Conservation (phyloP, 35 echinoderm and acorn worm species). For the Heliocidaris tuberculata region DNA sequence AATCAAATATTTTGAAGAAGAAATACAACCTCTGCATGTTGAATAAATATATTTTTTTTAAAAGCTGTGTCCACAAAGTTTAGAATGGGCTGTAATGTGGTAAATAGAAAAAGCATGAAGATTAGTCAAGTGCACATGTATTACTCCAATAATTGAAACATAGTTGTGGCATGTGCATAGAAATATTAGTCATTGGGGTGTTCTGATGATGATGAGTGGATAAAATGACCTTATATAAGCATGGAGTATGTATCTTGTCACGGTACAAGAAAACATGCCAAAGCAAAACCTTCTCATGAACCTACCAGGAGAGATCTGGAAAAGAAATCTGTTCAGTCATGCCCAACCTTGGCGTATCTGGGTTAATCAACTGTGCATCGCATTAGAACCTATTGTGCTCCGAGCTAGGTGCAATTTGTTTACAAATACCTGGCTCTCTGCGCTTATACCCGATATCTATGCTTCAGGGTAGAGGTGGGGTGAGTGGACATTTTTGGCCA, state of each 20-base stretch:
- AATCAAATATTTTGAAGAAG: too few species aligned
- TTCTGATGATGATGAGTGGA: neutral
- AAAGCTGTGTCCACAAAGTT: neutral
- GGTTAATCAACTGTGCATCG: neutral
- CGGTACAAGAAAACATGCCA: too few species aligned
- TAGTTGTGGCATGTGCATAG: too few species aligned
- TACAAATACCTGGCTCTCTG: neutral
- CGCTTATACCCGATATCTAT: neutral
- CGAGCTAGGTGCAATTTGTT: neutral
- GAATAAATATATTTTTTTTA: too few species aligned
- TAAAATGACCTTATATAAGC: conserved; percentile 11
- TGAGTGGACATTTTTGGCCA: neutral
- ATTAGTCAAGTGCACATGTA: neutral
- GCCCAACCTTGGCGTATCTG: neutral
- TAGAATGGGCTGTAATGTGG: neutral
- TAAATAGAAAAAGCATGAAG: neutral
- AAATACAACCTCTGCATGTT: too few species aligned
- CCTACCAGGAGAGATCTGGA: neutral
- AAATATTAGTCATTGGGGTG: too few species aligned
- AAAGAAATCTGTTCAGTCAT: neutral
- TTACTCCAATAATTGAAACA: too few species aligned
- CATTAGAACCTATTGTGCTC: neutral
- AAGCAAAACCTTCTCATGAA: too few species aligned
- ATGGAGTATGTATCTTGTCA: neutral
- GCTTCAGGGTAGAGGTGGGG: neutral